phyloP scores from a whole-genome alignment of 1,140 invertebrate genomes.

The Neodiprion lecontei region DNA sequence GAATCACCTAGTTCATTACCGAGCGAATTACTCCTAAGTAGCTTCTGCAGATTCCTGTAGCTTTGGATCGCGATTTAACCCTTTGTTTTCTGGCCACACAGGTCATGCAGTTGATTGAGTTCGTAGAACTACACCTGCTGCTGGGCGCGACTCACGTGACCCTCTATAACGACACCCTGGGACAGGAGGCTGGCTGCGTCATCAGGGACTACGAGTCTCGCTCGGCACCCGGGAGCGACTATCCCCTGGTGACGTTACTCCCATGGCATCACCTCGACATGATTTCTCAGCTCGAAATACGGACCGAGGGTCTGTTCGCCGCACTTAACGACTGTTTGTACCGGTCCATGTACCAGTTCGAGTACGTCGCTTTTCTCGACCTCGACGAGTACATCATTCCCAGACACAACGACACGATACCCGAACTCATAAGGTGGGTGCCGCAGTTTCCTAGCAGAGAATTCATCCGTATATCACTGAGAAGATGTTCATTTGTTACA shows the following conservation, averaged over 20 bases:
- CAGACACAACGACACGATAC: constrained; percentile 74
- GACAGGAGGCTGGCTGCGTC: constrained; percentile 77
- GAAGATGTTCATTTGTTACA: too few species aligned
- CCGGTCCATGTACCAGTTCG: constrained; percentile 82
- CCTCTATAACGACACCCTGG: constrained; percentile 92
- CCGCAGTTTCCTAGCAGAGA: too few species aligned
- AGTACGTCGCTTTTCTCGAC: constrained; percentile 86
- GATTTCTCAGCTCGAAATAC: constrained; percentile 87
- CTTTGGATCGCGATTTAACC: too few species aligned
- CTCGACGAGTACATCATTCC: constrained; percentile 92
- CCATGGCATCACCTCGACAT: constrained; percentile 89
- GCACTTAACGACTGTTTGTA: constrained; percentile 94
- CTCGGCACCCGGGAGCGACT: constrained; percentile 17
- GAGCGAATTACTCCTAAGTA: constrained; percentile 8
- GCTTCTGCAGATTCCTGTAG: too few species aligned
- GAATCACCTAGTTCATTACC: too few species aligned
- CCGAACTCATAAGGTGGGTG: constrained; percentile 68
- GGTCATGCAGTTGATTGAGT: constrained; percentile 86
- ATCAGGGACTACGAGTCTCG: constrained; percentile 72
- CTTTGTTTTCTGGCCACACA: constrained; percentile 45
- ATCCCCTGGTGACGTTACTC: constrained; percentile 78
- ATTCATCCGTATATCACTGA: too few species aligned
- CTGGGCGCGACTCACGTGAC: constrained; percentile 89
- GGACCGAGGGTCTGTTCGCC: constrained; percentile 91
- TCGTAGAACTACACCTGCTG: constrained; percentile 88